Percentiles rank a stretch among this genome's conserved stretches.
Conservation (phyloP, 2,113 vertebrate species). For the Anarhynchus alexandrinus region DNA sequence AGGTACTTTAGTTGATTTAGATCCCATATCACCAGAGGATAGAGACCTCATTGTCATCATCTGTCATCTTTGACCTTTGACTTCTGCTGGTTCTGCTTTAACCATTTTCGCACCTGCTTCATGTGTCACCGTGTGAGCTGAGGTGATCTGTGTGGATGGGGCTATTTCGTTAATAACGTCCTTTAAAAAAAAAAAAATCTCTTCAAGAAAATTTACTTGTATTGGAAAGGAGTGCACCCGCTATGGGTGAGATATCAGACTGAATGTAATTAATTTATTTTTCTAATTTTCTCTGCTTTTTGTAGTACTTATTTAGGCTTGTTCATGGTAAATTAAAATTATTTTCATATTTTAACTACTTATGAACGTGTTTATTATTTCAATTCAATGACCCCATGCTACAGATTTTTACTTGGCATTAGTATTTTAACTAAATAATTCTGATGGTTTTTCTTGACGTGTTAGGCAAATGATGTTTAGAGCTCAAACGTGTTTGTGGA, state of each 20-base stretch:
- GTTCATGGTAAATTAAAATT: not conserved
- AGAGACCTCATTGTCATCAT: not conserved
- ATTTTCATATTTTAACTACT: not conserved
- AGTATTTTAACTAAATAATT: not conserved
- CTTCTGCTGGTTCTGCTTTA: not conserved
- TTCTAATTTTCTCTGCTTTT: not conserved
- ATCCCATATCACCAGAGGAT: not conserved
- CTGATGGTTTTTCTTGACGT: rapidly evolving
- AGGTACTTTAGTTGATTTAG: not conserved
- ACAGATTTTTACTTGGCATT: not conserved
- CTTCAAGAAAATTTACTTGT: not conserved
- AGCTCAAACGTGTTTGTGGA: not conserved
- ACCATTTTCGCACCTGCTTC: not conserved
- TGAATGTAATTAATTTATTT: not conserved
- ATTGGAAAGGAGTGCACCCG: not conserved
- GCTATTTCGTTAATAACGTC: not conserved
- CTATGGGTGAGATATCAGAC: not conserved
- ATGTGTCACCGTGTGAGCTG: rapidly evolving
- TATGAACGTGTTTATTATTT: not conserved
- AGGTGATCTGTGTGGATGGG: not conserved
- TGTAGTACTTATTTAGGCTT: not conserved
- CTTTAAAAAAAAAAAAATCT: not conserved
- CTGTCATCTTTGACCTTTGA: not conserved
- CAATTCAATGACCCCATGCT: not conserved
- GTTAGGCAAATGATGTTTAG: not conserved